A percentile compares a stretch with the other conserved stretches of the same genome.
Evolutionary conservation across 35 echinoderm and acorn worm genomes (phyloP).

Genomic region (Apostichopus japonicus): DNA sequence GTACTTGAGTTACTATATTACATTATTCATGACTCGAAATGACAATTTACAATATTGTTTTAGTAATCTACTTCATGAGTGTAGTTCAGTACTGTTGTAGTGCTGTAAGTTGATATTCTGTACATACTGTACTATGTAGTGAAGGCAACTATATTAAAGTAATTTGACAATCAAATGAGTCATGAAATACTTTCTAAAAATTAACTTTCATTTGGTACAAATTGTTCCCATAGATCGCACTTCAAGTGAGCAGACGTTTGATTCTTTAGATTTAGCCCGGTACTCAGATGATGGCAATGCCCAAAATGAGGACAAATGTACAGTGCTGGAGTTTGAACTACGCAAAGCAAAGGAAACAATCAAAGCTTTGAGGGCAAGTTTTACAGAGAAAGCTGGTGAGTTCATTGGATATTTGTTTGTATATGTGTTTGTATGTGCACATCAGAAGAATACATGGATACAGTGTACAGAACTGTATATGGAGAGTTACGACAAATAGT

Average conservation of each 20-base stretch:
- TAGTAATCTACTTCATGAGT: no score
- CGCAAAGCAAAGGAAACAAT: constrained; percentile 97
- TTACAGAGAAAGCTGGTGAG: constrained; percentile 95
- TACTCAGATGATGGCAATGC: constrained; percentile 97
- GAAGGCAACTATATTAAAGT: no score
- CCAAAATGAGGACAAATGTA: constrained; percentile 85
- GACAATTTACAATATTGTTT: no score
- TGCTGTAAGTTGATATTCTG: no score
- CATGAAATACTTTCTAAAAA: neutral
- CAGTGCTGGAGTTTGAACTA: constrained; percentile 98
- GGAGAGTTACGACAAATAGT: no score
- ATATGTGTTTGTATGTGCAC: no score
- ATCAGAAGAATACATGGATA: no score
- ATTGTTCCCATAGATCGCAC: constrained; percentile 81
- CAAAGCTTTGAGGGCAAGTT: constrained; percentile 92
- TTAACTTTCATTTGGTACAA: neutral
- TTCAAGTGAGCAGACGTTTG: constrained; percentile 96
- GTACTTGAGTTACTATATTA: no score
- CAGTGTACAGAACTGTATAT: no score
- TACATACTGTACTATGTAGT: no score
- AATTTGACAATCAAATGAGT: neutral
- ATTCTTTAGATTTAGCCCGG: constrained; percentile 92
- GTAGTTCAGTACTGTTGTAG: no score
- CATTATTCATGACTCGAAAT: no score
- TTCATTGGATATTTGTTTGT: neutral